These are phyloP conservation scores for Drosophila mayaguana DNA, from an alignment of 2,888 invertebrate genomes.

Conservation along the genomic window DNA sequence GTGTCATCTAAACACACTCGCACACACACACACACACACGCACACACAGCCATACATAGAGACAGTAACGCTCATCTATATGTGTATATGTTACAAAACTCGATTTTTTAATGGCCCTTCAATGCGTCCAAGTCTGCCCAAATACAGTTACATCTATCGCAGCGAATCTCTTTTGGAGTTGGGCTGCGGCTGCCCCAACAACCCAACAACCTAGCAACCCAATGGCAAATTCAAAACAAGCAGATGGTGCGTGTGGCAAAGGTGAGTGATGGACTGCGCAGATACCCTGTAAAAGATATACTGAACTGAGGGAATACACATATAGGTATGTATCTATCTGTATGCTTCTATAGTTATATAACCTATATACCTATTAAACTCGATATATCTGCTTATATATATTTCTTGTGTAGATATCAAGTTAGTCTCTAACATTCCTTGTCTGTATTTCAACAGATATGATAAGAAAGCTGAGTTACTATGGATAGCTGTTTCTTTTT, in stretches of 20 bases:
- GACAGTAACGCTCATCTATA: background rate
- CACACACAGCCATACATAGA: no score
- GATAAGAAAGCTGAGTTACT: no score
- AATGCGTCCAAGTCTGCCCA: constrained; percentile 13
- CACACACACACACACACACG: background rate
- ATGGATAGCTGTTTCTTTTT: no score
- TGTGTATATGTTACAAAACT: constrained; percentile 23
- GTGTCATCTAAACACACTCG: constrained; percentile 46
- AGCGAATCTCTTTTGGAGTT: constrained; percentile 1
- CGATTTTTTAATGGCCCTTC: constrained; percentile 36
- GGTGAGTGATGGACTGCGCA: background rate
- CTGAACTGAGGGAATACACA: no score
- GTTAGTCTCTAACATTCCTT: no score
- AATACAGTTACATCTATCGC: constrained; percentile 47
- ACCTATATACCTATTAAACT: no score
- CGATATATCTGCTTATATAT: no score
- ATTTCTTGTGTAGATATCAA: no score
- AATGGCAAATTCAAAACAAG: constrained; percentile 13
- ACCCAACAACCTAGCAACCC: constrained; percentile 44
- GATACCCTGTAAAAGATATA: constrained; percentile 2
- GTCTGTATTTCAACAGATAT: no score
- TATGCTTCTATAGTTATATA: no score
- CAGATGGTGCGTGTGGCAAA: background rate
- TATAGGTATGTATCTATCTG: no score
- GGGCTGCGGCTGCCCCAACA: constrained; percentile 31